Evolutionary conservation across 2,888 invertebrate species (phyloP), one percentile per base, ranked within the genome.

Genomic region (Melanophora roralis): DNA sequence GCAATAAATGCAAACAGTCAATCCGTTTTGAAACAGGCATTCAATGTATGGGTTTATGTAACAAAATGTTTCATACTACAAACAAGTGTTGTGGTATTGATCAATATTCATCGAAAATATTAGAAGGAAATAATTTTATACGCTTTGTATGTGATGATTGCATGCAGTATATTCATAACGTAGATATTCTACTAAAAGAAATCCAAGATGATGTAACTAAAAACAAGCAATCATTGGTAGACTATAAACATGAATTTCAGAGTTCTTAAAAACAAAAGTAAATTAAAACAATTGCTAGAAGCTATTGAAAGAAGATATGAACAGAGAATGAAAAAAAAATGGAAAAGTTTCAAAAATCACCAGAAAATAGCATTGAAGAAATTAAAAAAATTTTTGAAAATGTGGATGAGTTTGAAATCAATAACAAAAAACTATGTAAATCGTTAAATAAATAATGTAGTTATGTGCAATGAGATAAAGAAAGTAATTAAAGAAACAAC

Each of bases 11-110:
- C n/a, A 59, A 59, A 40, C 27, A 59, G 16, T 38, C 21, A 40
- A 21, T 59, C 36, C 19, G 40, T 40, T 38, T 38, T n/a, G 60
- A 60, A 60, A 60, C 60, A 8, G 45, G 60, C 9, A 60, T 60
- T 45, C 23, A 16, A 43, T 60, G 45, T 27, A 45, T 38, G 59
- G 59, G 40, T 43, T 43, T 43, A 9, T 60, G 60, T 62, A 27
- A 43, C 6, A 60, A 60, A 9, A n/a, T 43, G n/a, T 40, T 43
- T 32, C 27, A 60, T 43, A 27, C 27, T 27, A 43, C 27, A 9
- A 27, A 43, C n/a, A 62, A 62, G n/a, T 62, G 43, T 62, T 40
- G n/a, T 59, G 21, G 12, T 14, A 43, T 43, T 12, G 6, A 14
- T 14, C 43, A 43, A 12, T 43, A 14, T 43, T 43, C 4, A 43